Conservation (phyloP, 2,113 vertebrate genomes). For the Tetrax tetrax region DNA sequence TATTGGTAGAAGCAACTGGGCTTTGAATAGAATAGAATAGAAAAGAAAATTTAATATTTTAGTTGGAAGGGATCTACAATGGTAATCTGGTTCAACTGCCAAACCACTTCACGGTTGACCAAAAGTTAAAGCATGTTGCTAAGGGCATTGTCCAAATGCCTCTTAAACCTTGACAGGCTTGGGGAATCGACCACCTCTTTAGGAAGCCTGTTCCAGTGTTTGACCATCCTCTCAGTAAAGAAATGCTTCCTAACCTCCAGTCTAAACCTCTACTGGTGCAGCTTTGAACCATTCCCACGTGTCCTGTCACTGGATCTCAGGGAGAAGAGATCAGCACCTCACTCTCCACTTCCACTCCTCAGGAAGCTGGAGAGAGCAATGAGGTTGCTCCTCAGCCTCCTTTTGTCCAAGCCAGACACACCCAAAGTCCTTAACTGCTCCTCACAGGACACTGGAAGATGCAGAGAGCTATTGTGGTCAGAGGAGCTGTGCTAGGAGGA, state of each 20-base stretch:
- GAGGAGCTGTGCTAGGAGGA: background rate
- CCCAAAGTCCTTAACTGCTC: background rate
- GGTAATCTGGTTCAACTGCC: background rate
- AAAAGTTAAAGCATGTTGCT: background rate
- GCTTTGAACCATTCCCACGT: background rate
- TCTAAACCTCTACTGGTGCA: background rate
- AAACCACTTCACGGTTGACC: background rate
- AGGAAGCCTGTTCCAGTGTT: background rate
- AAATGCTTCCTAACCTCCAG: no score
- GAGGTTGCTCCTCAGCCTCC: no score
- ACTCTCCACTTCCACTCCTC: background rate
- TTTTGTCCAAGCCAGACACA: background rate
- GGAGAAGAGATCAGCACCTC: background rate
- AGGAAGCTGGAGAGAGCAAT: no score
- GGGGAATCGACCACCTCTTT: background rate
- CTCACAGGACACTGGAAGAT: background rate
- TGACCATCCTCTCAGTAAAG: background rate
- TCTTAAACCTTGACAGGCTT: background rate
- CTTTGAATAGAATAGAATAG: background rate
- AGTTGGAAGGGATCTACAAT: background rate
- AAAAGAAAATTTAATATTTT: background rate
- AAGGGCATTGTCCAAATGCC: background rate
- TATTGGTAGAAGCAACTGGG: background rate
- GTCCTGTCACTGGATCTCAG: background rate
- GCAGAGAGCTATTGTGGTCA: background rate